A percentile compares a stretch with the other conserved stretches of the same genome.
These are phyloP conservation scores for Lithodes maja DNA, from an alignment of 2,888 invertebrate genomes.

Conservation along the genomic window DNA sequence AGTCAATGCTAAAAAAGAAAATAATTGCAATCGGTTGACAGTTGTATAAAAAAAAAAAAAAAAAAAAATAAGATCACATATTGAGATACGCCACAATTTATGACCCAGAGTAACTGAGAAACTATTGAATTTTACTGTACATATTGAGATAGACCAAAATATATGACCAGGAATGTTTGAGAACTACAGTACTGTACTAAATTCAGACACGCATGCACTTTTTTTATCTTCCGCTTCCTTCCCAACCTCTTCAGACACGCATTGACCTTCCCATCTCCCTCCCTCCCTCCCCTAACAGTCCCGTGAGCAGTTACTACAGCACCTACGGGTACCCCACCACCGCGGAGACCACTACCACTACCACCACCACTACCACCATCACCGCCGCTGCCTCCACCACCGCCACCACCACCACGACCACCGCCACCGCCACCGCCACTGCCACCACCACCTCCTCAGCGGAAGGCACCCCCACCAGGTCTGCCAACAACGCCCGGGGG, in stretches of 20 bases:
- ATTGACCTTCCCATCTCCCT: conserved; percentile 16
- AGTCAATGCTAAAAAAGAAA: too few relatives aligned
- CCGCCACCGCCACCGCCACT: neutral
- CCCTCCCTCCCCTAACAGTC: conserved; percentile 44
- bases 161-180: too few relatives aligned
- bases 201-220: too few relatives aligned
- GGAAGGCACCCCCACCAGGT: neutral
- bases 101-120: too few relatives aligned
- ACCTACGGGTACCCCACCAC: conserved; percentile 25
- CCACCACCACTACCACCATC: conserved; percentile 19
- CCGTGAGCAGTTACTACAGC: conserved; percentile 54
- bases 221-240: too few relatives aligned
- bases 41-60: too few relatives aligned
- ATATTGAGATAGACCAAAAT: too few relatives aligned
- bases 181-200: too few relatives aligned
- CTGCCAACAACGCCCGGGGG: conserved; percentile 49
- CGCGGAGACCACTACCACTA: conserved; percentile 19
- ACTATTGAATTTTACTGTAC: too few relatives aligned
- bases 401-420: neutral
- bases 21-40: too few relatives aligned
- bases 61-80: too few relatives aligned
- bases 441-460: conserved; percentile 6
- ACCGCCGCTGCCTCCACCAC: conserved; percentile 21
- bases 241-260: neutral
- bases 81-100: too few relatives aligned